Percentiles rank a stretch among this genome's conserved stretches.
These are phyloP conservation scores for Ploceus nigricollis DNA, from an alignment of 2,113 vertebrate species.

Conservation along the genomic window DNA sequence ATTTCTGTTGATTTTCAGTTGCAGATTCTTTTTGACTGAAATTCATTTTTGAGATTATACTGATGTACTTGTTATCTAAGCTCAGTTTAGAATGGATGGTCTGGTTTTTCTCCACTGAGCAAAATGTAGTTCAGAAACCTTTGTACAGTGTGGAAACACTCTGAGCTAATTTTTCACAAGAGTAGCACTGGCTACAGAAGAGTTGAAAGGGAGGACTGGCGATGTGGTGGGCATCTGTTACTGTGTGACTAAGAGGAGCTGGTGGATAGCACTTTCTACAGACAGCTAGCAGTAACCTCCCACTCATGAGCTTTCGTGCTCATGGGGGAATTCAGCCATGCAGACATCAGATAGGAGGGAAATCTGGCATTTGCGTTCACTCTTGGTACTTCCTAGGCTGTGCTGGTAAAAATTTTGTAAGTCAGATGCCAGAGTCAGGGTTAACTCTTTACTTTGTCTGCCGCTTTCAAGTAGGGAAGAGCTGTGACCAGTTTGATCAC, in stretches of 20 bases:
- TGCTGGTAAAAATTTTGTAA: background rate
- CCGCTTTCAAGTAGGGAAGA: background rate
- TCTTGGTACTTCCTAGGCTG: background rate
- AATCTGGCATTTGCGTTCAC: rapidly evolving
- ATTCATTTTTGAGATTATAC: background rate
- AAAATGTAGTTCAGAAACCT: background rate
- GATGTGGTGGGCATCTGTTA: background rate
- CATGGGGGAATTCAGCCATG: background rate
- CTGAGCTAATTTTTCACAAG: background rate
- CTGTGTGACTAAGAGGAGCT: background rate
- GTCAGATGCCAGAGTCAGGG: background rate
- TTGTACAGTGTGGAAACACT: background rate
- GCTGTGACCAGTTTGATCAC: background rate
- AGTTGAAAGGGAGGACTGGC: background rate
- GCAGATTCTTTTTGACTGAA: background rate
- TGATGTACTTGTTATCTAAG: background rate
- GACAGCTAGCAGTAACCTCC: background rate
- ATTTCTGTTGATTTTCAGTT: background rate
- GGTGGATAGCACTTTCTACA: background rate
- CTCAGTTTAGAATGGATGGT: background rate
- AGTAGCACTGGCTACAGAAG: background rate
- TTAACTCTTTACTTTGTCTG: background rate
- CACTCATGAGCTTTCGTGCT: background rate
- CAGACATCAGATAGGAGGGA: background rate
- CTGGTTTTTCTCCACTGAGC: background rate